phyloP scores from a whole-genome alignment of 2,797 vertebrate species.

The Paratrypauchen microcephalus region DNA sequence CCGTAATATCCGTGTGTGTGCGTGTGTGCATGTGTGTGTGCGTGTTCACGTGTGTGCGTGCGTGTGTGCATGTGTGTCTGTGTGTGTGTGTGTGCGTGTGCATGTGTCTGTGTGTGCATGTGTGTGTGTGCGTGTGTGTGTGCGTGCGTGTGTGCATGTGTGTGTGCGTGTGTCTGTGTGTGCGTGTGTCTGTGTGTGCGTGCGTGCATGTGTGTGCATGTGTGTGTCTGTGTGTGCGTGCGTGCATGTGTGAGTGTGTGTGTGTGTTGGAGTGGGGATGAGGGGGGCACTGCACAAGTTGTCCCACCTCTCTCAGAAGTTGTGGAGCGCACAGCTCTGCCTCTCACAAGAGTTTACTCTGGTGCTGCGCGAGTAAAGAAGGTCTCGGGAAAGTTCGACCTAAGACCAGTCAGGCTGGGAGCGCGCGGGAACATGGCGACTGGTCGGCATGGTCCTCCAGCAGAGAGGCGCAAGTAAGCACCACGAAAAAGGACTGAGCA shows the following conservation, averaged over 20 bases:
- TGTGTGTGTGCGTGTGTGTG: too few species aligned
- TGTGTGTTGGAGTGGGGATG: constrained; percentile 21
- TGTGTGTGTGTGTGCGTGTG: too few species aligned
- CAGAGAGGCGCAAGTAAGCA: constrained; percentile 66
- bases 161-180: too few species aligned
- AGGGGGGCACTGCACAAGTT: constrained; percentile 43
- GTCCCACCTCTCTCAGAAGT: constrained; percentile 76
- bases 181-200: too few species aligned
- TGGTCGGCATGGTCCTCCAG: constrained; percentile 74
- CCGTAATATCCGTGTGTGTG: constrained; percentile 42
- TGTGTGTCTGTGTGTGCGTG: too few species aligned
- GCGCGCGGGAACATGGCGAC: constrained; percentile 78
- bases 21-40: too few species aligned
- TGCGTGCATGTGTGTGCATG: too few species aligned
- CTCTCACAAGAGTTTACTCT: constrained; percentile 54
- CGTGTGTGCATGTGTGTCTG: too few species aligned
- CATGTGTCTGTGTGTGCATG: too few species aligned
- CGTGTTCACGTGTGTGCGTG: too few species aligned
- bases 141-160: too few species aligned
- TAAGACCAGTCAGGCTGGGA: constrained; percentile 13
- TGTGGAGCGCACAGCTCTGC: constrained; percentile 63
- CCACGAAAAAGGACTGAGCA: constrained; percentile 42
- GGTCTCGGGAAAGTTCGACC: constrained; percentile 25
- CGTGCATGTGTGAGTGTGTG: too few species aligned
- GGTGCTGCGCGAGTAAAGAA: constrained; percentile 27